Conservation (phyloP, 2,888 invertebrate species). For the Tipula vernalis region DNA sequence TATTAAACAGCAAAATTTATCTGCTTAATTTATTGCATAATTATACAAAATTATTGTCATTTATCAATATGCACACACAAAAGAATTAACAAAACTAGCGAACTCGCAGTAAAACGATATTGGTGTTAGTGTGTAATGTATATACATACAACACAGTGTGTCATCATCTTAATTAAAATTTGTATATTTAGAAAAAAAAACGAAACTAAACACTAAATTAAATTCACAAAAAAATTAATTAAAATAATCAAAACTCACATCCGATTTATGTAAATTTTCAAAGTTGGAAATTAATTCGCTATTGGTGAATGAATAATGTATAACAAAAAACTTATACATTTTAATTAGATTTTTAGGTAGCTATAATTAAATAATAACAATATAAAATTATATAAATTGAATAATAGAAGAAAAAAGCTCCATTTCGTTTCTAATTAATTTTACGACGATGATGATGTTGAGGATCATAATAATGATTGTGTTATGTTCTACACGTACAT, state of each 20-base stretch:
- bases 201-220: not conserved
- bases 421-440: not conserved
- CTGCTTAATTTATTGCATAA: not conserved
- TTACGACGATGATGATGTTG: not conserved
- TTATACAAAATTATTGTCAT: not conserved
- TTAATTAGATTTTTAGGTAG: not conserved
- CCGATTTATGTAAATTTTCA: not conserved
- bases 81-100: not conserved
- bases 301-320: not conserved
- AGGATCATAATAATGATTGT: not conserved
- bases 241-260: constrained; percentile 4
- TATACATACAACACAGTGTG: not conserved
- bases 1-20: not conserved
- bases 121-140: not conserved
- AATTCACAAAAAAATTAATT: not conserved
- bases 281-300: not conserved
- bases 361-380: not conserved
- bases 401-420: not conserved
- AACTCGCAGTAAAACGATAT: not conserved
- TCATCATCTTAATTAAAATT: not conserved
- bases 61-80: not conserved
- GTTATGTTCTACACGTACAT: not conserved
- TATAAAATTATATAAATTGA: not conserved
- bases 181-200: not conserved
- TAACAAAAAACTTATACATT: not conserved